These are phyloP conservation scores for Eira barbara DNA, from an alignment of 2,113 vertebrate genomes.

Conservation along the genomic window DNA sequence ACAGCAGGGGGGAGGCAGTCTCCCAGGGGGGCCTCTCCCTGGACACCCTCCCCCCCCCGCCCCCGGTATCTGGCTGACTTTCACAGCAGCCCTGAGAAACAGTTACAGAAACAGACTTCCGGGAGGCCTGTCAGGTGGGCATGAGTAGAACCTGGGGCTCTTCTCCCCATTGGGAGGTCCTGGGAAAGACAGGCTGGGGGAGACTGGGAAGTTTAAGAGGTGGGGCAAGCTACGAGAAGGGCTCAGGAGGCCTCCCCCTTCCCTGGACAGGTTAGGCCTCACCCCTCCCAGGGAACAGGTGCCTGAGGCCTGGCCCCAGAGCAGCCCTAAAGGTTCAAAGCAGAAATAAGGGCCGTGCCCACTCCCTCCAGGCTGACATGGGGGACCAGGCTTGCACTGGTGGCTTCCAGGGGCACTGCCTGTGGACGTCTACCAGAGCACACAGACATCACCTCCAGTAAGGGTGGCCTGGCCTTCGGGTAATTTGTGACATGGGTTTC, in stretches of 20 bases:
- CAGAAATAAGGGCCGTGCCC: no score
- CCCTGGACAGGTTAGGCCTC: background rate
- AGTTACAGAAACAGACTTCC: background rate
- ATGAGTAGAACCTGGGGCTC: background rate
- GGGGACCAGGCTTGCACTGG: background rate
- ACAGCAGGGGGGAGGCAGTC: accelerated
- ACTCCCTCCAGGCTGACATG: background rate
- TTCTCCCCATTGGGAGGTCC: background rate
- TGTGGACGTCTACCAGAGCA: background rate
- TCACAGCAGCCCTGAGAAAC: background rate
- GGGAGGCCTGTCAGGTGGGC: background rate
- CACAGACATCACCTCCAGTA: background rate
- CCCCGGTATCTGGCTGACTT: background rate
- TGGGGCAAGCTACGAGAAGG: accelerated
- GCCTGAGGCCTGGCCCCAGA: background rate
- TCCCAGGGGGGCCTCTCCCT: background rate
- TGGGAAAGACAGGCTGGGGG: background rate
- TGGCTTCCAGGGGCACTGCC: background rate
- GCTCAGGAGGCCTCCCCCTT: background rate
- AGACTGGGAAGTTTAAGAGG: no score
- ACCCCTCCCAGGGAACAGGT: background rate
- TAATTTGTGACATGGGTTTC: background rate
- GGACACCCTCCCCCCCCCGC: background rate
- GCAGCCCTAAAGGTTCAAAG: background rate
- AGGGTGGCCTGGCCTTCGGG: background rate